Conservation (phyloP, 2,113 vertebrate genomes). For the Lasiurus cinereus region DNA sequence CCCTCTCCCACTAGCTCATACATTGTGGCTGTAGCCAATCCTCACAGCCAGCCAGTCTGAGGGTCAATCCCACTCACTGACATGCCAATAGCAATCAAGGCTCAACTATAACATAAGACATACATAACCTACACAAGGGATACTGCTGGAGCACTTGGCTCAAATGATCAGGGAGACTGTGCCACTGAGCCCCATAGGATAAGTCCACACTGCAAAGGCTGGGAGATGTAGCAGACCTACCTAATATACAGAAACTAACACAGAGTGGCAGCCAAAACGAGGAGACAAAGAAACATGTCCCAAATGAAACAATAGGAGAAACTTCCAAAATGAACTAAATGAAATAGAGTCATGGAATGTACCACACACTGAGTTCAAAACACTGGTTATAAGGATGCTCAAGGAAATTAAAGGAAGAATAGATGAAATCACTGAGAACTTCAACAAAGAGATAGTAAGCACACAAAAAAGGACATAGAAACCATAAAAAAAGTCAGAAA, state of each 20-base stretch:
- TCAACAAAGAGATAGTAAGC: neutral
- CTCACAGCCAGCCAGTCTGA: neutral
- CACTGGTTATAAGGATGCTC: neutral
- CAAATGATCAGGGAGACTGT: neutral
- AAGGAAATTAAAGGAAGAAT: neutral
- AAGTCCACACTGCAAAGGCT: neutral
- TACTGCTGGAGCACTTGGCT: neutral
- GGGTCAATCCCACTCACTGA: neutral
- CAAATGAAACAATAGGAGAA: neutral
- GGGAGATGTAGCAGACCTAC: neutral
- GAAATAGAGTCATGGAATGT: neutral
- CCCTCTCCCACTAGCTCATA: neutral
- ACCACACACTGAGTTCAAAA: neutral
- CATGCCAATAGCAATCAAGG: neutral
- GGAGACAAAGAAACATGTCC: neutral
- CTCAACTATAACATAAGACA: neutral
- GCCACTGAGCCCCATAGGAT: neutral
- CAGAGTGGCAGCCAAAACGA: neutral
- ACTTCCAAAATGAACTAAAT: neutral
- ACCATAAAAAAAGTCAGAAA: neutral
- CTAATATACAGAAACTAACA: neutral
- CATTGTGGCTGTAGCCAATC: neutral
- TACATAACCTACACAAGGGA: neutral
- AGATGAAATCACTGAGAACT: neutral
- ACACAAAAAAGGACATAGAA: neutral